Conservation (phyloP, 2,797 vertebrate species). For the Xerus rutilus region DNA sequence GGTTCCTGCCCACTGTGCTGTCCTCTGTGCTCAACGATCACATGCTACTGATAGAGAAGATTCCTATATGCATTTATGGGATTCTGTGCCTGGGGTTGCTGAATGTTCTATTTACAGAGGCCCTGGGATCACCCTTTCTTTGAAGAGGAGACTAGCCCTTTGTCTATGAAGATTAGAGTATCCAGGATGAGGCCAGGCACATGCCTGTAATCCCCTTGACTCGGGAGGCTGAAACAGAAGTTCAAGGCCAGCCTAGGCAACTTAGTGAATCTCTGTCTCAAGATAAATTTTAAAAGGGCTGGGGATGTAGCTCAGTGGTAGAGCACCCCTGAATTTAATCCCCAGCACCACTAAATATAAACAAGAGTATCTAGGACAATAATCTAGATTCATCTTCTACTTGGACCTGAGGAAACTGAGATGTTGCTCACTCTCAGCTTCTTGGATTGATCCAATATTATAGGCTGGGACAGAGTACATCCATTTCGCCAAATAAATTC, state of each 20-base stretch:
- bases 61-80: fast-evolving
- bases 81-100: not conserved
- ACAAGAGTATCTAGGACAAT: not conserved
- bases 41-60: fast-evolving
- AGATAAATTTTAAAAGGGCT: no score
- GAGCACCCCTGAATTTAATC: no score
- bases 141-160: conserved; percentile 13
- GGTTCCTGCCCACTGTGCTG: not conserved
- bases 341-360: no score
- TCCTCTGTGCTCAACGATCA: not conserved
- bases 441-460: conserved; percentile 6
- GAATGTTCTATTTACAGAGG: not conserved
- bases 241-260: no score
- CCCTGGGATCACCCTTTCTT: not conserved
- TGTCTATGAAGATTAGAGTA: not conserved
- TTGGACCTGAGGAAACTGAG: not conserved
- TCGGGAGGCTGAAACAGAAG: no score
- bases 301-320: no score
- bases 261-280: no score
- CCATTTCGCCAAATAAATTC: conserved; percentile 57
- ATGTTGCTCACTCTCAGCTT: not conserved
- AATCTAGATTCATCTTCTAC: not conserved
- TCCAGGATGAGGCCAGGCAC: not conserved
- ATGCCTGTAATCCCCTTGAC: no score
- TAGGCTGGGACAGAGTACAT: conserved; percentile 7